Base-by-base conservation (phyloP, 1,140 invertebrate species). In the Ceratina calcarata region DNA sequence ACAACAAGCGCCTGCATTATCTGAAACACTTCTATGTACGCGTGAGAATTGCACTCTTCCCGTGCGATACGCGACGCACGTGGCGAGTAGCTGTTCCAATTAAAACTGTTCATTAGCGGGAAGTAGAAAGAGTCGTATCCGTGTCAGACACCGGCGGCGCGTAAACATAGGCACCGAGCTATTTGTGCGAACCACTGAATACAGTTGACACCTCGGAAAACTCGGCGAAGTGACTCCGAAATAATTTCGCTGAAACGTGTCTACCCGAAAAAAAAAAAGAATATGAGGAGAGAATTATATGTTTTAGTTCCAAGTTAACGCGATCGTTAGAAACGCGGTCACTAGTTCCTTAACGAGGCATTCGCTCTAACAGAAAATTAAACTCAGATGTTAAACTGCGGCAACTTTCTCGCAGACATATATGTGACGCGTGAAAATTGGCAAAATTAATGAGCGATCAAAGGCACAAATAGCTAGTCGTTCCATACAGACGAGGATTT, bases 21-120 rank as follows among this genome's bases (percentile, higher is more conserved):
- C 55, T 22, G 49, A 65, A 45, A 57, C 55, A 57, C 45, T 37
- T 51, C 24, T 45, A 24, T 53, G 61, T 27, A 18, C 7, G 20
- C n/a, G 4, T 18, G 27, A 45, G 37, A 45, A 45, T 45, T 10
- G 37, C 37, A 45, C 58, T 70, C 24, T 70, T 37, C 0, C n/a
- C 58, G 45, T 70, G 51, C 32, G 67, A 70, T 61, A 24, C n/a
- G 61, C 32, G 67, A 70, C 61, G 45, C n/a, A 71, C 24, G 37
- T 45, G 8, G 27, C 10, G 70, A 78, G 68, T 70, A 58, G 24
- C 45, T 37, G 58, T 49, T 24, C 67, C 67, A 78, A 78, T 78
- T 78, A 78, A 70, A 62, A 62, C 49, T 70, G 67, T 70, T 78
- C 58, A 37, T 62, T 61, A 70, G 49, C 74, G 57, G n/a, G 24